Conservation (phyloP, 2,888 invertebrate species). For the Sesia apiformis region DNA sequence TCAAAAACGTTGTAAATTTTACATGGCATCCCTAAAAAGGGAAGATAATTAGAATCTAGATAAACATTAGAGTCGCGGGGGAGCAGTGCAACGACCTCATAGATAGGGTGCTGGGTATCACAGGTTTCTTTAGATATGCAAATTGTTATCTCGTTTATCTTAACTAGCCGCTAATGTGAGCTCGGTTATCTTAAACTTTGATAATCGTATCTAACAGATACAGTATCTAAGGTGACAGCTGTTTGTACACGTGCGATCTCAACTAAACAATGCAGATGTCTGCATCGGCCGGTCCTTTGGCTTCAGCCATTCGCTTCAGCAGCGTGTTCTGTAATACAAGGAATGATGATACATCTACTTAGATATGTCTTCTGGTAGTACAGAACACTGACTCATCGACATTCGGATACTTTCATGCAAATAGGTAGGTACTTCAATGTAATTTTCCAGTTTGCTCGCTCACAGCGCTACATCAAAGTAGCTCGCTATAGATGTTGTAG, state of each 20-base stretch:
- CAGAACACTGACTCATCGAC: too few species aligned
- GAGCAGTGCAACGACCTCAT: slow-evolving; percentile 46
- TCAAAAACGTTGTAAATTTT: too few species aligned
- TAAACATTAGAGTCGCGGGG: slow-evolving; percentile 1
- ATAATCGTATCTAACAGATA: slow-evolving; percentile 66
- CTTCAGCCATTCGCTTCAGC: too few species aligned
- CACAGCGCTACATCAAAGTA: too few species aligned
- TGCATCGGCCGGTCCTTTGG: neutral
- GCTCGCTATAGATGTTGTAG: too few species aligned
- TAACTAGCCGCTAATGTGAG: slow-evolving; percentile 67
- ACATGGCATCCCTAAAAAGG: neutral
- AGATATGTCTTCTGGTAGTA: too few species aligned
- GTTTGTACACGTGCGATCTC: neutral
- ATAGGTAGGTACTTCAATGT: too few species aligned
- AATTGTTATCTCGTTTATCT: slow-evolving; percentile 71
- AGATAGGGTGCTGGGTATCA: slow-evolving; percentile 41
- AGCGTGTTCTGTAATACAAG: too few species aligned
- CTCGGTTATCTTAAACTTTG: slow-evolving; percentile 60
- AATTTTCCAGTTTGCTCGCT: too few species aligned
- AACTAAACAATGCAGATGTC: neutral
- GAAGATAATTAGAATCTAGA: neutral
- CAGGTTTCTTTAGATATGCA: slow-evolving; percentile 59
- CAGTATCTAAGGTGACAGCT: slow-evolving; percentile 32
- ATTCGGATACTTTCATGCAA: too few species aligned
- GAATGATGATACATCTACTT: too few species aligned